Percentiles rank a stretch among this genome's conserved stretches.
phyloP scores from a whole-genome alignment of 2,113 vertebrate genomes.

The Silurus glanis region DNA sequence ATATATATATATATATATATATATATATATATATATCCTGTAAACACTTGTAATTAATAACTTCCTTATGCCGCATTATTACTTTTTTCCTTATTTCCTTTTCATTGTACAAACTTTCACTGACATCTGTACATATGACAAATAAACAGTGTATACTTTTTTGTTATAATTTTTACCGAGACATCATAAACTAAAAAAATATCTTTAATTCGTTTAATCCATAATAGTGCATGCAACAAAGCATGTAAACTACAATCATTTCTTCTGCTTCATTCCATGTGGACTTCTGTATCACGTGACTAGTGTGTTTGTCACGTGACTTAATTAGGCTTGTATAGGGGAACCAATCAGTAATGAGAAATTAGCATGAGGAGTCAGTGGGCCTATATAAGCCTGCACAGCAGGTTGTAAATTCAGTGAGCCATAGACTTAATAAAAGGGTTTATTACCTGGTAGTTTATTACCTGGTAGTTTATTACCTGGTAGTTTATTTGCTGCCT shows the following conservation, averaged over 20 bases:
- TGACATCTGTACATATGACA: too few relatives aligned
- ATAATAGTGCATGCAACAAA: neutral
- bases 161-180: neutral
- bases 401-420: neutral
- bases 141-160: too few relatives aligned
- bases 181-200: neutral
- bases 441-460: neutral
- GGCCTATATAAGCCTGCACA: neutral
- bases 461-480: too few relatives aligned
- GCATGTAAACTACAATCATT: neutral
- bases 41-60: too few relatives aligned
- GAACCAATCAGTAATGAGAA: constrained; percentile 32
- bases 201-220: neutral
- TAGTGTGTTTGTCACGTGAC: neutral
- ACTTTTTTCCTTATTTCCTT: too few relatives aligned
- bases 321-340: neutral
- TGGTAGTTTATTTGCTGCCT: neutral
- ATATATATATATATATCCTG: too few relatives aligned
- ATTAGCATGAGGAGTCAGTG: neutral
- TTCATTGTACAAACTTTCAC: too few relatives aligned
- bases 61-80: too few relatives aligned
- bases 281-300: neutral
- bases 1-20: too few relatives aligned
- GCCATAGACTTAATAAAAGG: too few relatives aligned
- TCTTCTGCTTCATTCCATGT: neutral